A percentile compares a stretch with the other conserved stretches of the same genome.
Evolutionary conservation across 2,888 invertebrate genomes (phyloP).

Genomic region (Actias luna): DNA sequence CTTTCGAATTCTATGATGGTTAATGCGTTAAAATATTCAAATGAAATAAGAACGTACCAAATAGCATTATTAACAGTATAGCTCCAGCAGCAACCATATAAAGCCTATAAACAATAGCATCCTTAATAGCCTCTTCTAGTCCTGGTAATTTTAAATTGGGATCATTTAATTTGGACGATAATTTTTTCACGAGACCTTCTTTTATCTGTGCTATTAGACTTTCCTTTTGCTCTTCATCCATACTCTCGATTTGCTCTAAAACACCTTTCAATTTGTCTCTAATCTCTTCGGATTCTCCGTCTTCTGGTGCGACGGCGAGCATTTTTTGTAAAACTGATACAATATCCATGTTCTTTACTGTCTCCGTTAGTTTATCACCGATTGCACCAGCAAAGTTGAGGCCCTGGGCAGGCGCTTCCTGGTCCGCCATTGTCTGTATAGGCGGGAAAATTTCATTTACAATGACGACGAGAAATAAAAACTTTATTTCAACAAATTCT

Average conservation of each 20-base stretch:
- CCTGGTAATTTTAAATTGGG: slow-evolving; percentile 47
- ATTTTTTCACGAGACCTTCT: slow-evolving; percentile 52
- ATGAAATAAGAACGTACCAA: not conserved
- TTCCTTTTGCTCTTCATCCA: slow-evolving; percentile 56
- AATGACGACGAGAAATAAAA: not conserved
- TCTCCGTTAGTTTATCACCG: slow-evolving; percentile 54
- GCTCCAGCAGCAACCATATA: slow-evolving; percentile 48
- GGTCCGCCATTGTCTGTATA: slow-evolving; percentile 34
- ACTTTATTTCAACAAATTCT: not conserved
- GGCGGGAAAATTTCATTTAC: slow-evolving; percentile 19
- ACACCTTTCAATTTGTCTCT: slow-evolving; percentile 54
- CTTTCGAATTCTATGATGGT: too few relatives aligned
- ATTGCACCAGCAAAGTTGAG: slow-evolving; percentile 48
- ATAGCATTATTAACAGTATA: slow-evolving; percentile 37
- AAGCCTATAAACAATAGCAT: slow-evolving; percentile 51
- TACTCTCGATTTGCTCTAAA: slow-evolving; percentile 47
- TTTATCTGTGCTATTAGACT: slow-evolving; percentile 59
- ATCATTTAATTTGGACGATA: slow-evolving; percentile 52
- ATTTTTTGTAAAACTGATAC: slow-evolving; percentile 58
- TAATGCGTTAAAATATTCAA: not conserved
- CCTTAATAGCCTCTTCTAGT: slow-evolving; percentile 53
- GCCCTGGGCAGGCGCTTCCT: not conserved
- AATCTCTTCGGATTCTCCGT: slow-evolving; percentile 55
- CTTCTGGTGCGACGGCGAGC: slow-evolving; percentile 49
- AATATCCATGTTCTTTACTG: slow-evolving; percentile 62